Base-by-base conservation (phyloP, 2,888 invertebrate species). In the Latheticus oryzae region DNA sequence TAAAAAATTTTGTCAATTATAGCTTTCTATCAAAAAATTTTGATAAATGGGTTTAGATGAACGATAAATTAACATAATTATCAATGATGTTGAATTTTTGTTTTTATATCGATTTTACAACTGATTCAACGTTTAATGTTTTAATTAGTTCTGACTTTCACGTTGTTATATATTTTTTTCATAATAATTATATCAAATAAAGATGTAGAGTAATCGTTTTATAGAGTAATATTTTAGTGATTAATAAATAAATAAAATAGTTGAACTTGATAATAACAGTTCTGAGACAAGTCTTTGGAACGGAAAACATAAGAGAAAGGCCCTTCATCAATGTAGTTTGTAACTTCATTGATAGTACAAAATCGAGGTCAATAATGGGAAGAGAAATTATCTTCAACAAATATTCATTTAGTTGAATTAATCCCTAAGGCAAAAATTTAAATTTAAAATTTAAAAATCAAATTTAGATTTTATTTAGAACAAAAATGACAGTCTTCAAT, bases 321-420 rank as follows among this genome's bases (percentile, higher is more conserved):
- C 54, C 47, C 37, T 47, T 54, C 47, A 37, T 54, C 47, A 11
- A 24, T 35, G 35, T 26, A 35, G 19, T 28, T 47, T 32, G 16
- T 30, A 38, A 13, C 48, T 33, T 16, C 47, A 47, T 47, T 47
- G 37, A 50, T 45, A 37, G 17, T 24, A 30, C 43, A 43, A 42
- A 35, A 58, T 58, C 59, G 48, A 50, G 59, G 59, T 54, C 59
- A 59, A 37, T 59, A 59, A 59, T 54, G 54, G 59, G 59, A 59
- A 59, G 54, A 50, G 59, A 59, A 59, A 59, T 58, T 58, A 57
- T 47, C 21, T 30, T 37, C 38, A 21, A 38, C 38, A 54, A 54
- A 38, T 47, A 47, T 54, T 45, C 21, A 26, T 4, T 32, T 35
- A 43, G 43, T 53, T 53, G 35, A 52, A 43, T 28, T 19, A 5